Evolutionary conservation across 1,140 invertebrate genomes (phyloP), one percentile per base, ranked within the genome.

Genomic region (Homalodisca vitripennis): DNA sequence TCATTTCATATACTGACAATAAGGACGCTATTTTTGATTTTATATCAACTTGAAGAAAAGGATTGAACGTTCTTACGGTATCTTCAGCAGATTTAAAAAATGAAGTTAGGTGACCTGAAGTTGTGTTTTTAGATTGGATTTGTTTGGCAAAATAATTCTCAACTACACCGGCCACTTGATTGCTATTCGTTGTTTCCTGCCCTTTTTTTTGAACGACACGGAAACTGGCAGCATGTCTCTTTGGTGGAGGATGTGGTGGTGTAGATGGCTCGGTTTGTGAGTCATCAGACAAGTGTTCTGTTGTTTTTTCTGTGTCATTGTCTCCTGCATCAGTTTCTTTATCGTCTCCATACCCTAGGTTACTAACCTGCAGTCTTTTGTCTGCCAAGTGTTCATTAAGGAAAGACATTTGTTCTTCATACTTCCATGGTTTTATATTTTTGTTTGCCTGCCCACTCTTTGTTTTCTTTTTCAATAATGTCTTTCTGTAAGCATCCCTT

Each of bases 381-480:
- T 55, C 51, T 12, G 51, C 10, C 51, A 55, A 6, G 51, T 55
- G 51, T 10, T 55, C 51, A 55, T 55, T 55, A 55, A 55, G 51
- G 24, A 55, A 55, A 55, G 51, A 55, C 51, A 55, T 55, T 55
- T 55, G 51, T 10, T 55, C 51, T 55, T 55, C 51, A 55, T 55
- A 55, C 51, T 55, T 55, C 51, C 51, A 55, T 6, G 51, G 51
- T 55, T 55, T 55, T 6, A 26, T 20, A 20, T 20, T 20, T 55
- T 55, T 55, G 17, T 17, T 55, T 55, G 51, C 51, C 51, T 55
- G 51, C 51, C 51, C 51, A 20, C 51, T 55, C 51, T 55, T 55
- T 55, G 51, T 55, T 55, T 55, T 55, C 17, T 55, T 55, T 55
- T 55, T 55, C 51, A 20, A 6, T 55, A 55, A 26, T 55, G 51